Evolutionary conservation across 2,888 invertebrate genomes (phyloP), one percentile per base, ranked within the genome.

Genomic region (Drosophila stalkeri): DNA sequence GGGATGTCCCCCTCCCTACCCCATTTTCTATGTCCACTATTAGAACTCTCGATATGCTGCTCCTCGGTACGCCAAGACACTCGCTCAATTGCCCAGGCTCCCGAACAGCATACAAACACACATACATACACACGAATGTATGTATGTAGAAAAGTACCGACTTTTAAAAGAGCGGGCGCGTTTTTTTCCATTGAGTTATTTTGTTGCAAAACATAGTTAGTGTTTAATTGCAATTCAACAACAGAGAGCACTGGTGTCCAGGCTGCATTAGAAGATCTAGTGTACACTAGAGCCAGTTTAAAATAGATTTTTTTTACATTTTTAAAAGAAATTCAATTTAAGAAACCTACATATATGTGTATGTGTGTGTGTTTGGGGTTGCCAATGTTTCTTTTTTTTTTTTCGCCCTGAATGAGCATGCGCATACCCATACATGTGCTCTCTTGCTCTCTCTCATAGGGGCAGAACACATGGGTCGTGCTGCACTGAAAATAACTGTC

Each of bases 401-500:
- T 55, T 14, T 73, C 66, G 81, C 78, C 65, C 71, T 55, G 78
- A 81, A 69, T 59, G 87, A 69, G 89, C 85, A 87, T 83, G 83
- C 83, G 83, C 83, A 87, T 82, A 76, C 86, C 73, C 62, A 60
- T 65, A 76, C 82, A 80, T 82, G 68, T 80, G 82, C 62, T 64
- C 71, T 54, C 60, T 63, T 46, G 54, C 66, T 64, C 60, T 70
- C 63, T 70, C 63, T 57, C 41, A 49, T 64, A 35, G 62, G 47
- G 65, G 59, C 51, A 31, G 80, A 81, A 81, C 80, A 83, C 77
- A 82, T 80, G 80, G 82, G 75, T 44, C 47, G 74, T 43, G 62
- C 60, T 67, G 78, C 79, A 80, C 49, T 80, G 80, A 82, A 82
- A 84, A 87, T 85, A 82, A 82, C 79, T 81, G 85, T 78, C 63